Conservation (phyloP, 2,797 vertebrate genomes). For the Mormyrus hasselquistii region DNA sequence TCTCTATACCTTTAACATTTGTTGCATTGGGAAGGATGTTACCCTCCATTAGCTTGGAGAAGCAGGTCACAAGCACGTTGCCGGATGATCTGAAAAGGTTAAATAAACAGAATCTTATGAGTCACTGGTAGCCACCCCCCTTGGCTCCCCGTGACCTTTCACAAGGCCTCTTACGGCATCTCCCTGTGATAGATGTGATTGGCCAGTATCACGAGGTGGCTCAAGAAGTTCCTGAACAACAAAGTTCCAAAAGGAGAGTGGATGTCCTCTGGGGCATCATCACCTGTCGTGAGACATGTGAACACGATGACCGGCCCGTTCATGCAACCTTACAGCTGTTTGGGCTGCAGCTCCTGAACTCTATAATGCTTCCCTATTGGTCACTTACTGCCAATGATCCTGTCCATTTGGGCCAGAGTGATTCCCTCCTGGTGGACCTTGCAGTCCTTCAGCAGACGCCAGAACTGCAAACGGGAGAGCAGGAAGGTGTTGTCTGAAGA, state of each 20-base stretch:
- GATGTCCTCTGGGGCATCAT: slow-evolving; percentile 44
- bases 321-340: neutral
- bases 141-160: neutral
- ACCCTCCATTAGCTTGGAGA: slow-evolving; percentile 70
- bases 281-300: slow-evolving; percentile 42
- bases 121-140: neutral
- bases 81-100: slow-evolving; percentile 52
- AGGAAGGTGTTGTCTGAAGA: slow-evolving; percentile 63
- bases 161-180: slow-evolving; percentile 58
- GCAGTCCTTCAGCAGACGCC: slow-evolving; percentile 87
- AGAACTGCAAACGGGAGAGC: slow-evolving; percentile 77
- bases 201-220: slow-evolving; percentile 65
- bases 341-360: neutral
- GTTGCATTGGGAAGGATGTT: slow-evolving; percentile 72
- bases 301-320: neutral
- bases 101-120: neutral
- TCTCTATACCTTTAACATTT: slow-evolving; percentile 68
- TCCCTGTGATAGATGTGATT: slow-evolving; percentile 67
- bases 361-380: neutral
- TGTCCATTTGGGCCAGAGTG: slow-evolving; percentile 69
- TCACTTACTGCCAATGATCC: slow-evolving; percentile 58
- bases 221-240: slow-evolving; percentile 67
- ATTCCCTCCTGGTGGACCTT: slow-evolving; percentile 60
- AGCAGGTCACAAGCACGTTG: slow-evolving; percentile 64
- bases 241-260: slow-evolving; percentile 67